A percentile compares a stretch with the other conserved stretches of the same genome.
Conservation (phyloP, 1,140 invertebrate genomes). For the Drosophila ironensis region DNA sequence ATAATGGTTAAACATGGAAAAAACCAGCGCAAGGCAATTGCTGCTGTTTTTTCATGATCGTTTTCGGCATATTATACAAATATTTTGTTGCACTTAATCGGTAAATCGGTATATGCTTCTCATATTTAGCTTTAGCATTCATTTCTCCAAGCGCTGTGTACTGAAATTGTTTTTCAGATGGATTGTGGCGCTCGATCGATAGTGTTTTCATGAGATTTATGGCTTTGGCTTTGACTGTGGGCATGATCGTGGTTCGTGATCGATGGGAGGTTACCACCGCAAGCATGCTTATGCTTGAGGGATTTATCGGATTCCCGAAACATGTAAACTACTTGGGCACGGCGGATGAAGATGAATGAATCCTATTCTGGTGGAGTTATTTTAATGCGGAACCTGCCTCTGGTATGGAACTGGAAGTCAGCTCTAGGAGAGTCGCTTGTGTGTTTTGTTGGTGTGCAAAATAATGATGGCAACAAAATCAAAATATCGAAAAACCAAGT, state of each 20-base stretch:
- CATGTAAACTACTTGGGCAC: too few species aligned
- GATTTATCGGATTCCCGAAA: too few species aligned
- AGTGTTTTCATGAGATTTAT: conserved; percentile 17
- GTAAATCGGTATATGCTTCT: conserved; percentile 52
- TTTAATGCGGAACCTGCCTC: not conserved
- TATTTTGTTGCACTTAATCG: conserved; percentile 62
- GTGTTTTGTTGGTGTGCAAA: conserved; percentile 5
- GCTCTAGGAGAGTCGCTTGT: not conserved
- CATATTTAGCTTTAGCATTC: conserved; percentile 79
- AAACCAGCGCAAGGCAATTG: conserved; percentile 58
- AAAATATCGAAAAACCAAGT: conserved; percentile 8
- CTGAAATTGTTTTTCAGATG: conserved; percentile 50
- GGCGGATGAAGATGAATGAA: too few species aligned
- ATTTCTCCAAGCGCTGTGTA: conserved; percentile 71
- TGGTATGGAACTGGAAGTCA: not conserved
- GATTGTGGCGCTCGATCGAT: conserved; percentile 15
- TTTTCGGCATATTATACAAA: conserved; percentile 29
- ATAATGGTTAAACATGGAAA: conserved; percentile 71
- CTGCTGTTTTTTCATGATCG: not conserved
- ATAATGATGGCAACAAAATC: conserved; percentile 16
- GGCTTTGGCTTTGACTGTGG: too few species aligned
- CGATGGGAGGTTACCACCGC: conserved; percentile 3
- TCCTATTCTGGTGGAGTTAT: not conserved
- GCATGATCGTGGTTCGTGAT: conserved; percentile 4
- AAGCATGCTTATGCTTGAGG: too few species aligned